These are phyloP conservation scores for Caenorhabditis inopinata DNA, from an alignment of 1,140 invertebrate genomes.

Conservation along the genomic window DNA sequence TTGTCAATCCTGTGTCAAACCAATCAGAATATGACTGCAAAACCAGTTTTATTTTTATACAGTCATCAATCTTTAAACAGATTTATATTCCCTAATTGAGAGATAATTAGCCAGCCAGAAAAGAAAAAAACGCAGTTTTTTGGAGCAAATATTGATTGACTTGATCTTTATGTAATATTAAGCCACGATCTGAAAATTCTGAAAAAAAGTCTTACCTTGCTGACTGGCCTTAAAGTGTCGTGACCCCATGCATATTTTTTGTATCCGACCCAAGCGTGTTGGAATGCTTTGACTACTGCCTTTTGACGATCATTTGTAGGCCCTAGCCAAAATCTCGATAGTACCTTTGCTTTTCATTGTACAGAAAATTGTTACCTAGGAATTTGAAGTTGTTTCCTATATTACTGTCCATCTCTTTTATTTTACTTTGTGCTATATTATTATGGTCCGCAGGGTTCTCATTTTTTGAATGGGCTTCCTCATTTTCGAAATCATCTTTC, in stretches of 20 bases:
- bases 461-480: background rate
- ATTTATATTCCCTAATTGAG: too few relatives aligned
- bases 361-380: background rate
- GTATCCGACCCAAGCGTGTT: conserved; percentile 88
- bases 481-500: background rate
- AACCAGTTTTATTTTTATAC: too few relatives aligned
- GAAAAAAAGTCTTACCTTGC: conserved; percentile 58
- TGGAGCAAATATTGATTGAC: too few relatives aligned
- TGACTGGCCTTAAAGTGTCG: conserved; percentile 86
- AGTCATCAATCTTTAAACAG: too few relatives aligned
- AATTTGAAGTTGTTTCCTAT: background rate
- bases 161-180: too few relatives aligned
- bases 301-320: conserved; percentile 78
- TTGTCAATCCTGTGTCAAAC: conserved; percentile 81
- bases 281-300: conserved; percentile 81
- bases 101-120: too few relatives aligned
- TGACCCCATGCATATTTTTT: conserved; percentile 88
- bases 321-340: conserved; percentile 68
- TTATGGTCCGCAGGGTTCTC: background rate
- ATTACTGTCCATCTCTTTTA: background rate
- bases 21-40: conserved; percentile 75
- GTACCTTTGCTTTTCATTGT: conserved; percentile 51
- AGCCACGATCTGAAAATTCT: background rate
- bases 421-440: background rate
- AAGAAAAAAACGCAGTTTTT: too few relatives aligned